These are phyloP conservation scores for Axinella damicornis DNA, from an alignment of 37 sponge, comb jelly and placozoan species.

Conservation along the genomic window DNA sequence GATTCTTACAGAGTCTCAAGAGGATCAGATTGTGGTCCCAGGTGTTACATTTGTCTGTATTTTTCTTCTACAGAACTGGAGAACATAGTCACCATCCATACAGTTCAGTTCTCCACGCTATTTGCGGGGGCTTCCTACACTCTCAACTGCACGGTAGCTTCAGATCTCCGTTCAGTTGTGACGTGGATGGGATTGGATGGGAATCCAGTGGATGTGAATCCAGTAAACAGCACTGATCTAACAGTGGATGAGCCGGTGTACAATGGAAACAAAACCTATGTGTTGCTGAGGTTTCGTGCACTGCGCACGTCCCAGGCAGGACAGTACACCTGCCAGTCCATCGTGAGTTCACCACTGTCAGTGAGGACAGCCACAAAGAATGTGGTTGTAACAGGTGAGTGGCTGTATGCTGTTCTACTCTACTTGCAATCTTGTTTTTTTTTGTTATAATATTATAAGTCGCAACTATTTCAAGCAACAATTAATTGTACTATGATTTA, in stretches of 20 bases:
- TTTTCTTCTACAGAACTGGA: no score
- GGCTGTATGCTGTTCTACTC: not conserved
- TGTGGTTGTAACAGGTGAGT: constrained; percentile 20
- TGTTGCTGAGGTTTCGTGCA: not conserved
- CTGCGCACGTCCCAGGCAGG: constrained; percentile 21
- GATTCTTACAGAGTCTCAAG: no score
- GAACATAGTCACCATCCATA: no score
- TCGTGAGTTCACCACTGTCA: not conserved
- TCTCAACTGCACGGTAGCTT: not conserved
- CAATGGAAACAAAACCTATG: not conserved
- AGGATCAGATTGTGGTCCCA: no score
- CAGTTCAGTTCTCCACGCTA: no score
- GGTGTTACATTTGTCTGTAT: no score
- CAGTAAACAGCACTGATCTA: not conserved
- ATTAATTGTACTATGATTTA: no score
- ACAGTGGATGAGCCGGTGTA: not conserved
- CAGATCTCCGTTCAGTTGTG: constrained; percentile 1
- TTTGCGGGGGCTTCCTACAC: constrained; percentile 2
- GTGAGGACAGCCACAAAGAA: not conserved
- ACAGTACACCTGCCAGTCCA: constrained; percentile 3
- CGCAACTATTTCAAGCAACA: no score
- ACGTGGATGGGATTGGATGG: constrained; percentile 10
- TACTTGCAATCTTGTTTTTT: not conserved
- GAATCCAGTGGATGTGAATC: not conserved
- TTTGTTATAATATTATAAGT: no score